Conservation (phyloP, 1,140 invertebrate genomes). For the Chironomus striatipennis region DNA sequence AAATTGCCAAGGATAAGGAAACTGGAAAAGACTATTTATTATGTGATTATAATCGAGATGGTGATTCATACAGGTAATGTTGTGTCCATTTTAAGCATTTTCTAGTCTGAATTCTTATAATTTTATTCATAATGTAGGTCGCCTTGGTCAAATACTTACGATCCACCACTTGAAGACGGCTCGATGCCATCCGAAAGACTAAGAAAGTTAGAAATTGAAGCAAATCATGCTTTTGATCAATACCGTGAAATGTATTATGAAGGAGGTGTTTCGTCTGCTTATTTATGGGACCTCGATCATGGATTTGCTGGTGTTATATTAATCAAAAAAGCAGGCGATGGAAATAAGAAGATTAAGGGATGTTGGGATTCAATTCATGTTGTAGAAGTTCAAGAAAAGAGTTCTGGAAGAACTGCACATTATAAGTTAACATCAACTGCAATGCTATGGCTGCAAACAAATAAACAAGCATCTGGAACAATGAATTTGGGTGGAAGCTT, state of each 20-base stretch:
- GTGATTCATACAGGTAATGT: constrained; percentile 82
- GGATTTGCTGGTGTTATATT: constrained; percentile 98
- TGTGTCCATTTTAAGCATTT: too few species aligned
- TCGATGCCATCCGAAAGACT: constrained; percentile 95
- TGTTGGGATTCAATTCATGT: constrained; percentile 99
- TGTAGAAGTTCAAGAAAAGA: constrained; percentile 95
- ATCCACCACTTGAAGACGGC: constrained; percentile 95
- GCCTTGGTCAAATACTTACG: constrained; percentile 98
- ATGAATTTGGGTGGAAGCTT: constrained; percentile 98
- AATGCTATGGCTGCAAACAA: constrained; percentile 99
- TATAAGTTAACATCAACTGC: constrained; percentile 99
- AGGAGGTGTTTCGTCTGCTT: constrained; percentile 97
- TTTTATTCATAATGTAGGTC: constrained; percentile 49
- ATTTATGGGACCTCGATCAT: constrained; percentile 98
- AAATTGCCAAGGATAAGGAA: constrained; percentile 92
- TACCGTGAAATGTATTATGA: constrained; percentile 99
- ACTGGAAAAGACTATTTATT: constrained; percentile 94
- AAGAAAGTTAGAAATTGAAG: constrained; percentile 93
- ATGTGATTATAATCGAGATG: constrained; percentile 99
- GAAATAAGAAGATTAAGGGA: constrained; percentile 90
- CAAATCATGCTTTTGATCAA: constrained; percentile 96
- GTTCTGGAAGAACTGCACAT: constrained; percentile 85
- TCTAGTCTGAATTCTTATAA: too few species aligned
- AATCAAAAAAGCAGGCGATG: constrained; percentile 98
- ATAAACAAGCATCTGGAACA: constrained; percentile 90